A percentile compares a stretch with the other conserved stretches of the same genome.
Evolutionary conservation across 2,888 invertebrate species (phyloP).

Genomic region (Pristionchus maxplancki): DNA sequence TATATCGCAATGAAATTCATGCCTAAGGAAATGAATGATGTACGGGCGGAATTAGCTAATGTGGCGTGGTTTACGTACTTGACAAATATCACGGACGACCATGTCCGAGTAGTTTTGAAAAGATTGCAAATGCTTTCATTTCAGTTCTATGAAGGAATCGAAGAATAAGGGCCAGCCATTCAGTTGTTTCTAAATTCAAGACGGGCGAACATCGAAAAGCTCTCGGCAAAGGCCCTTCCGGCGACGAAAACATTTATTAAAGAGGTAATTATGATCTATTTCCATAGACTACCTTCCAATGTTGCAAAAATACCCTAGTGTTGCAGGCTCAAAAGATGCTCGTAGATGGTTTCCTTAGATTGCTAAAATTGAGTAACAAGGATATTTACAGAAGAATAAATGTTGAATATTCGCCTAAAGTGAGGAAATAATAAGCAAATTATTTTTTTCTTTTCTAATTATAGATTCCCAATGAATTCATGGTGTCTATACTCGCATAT

Average conservation of each 20-base stretch:
- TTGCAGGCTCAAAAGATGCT: neutral
- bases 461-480: neutral
- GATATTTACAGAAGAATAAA: neutral
- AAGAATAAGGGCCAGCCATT: neutral
- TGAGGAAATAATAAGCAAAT: neutral
- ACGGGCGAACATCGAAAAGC: neutral
- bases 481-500: neutral
- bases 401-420: neutral
- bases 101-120: neutral
- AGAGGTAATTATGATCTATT: neutral
- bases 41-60: neutral
- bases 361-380: neutral
- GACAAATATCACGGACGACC: neutral
- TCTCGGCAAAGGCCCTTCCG: neutral
- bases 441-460: neutral
- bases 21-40: neutral
- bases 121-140: too few relatives aligned
- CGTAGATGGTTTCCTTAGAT: neutral
- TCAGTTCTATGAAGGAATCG: neutral
- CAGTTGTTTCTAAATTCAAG: neutral
- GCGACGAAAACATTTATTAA: neutral
- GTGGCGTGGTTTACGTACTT: neutral
- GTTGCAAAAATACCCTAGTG: neutral
- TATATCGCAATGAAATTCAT: neutral
- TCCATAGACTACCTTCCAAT: too few relatives aligned